These are phyloP conservation scores for Drosophila neoperkinsi DNA, from an alignment of 2,888 invertebrate species.

Conservation along the genomic window DNA sequence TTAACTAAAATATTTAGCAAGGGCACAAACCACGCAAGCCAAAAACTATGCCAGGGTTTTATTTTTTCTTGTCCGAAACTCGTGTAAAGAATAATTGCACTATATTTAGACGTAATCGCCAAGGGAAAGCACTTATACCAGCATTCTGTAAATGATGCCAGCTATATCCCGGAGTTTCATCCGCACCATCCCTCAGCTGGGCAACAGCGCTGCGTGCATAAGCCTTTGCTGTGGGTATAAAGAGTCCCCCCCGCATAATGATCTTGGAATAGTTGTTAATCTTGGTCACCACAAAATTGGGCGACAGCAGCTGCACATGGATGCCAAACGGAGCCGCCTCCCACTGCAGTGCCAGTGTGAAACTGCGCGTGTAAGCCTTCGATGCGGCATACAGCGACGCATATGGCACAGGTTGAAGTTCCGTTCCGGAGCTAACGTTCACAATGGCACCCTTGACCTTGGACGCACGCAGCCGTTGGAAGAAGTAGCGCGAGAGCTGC, in stretches of 20 bases:
- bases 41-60: slow-evolving; percentile 21
- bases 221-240: slow-evolving; percentile 88
- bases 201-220: slow-evolving; percentile 91
- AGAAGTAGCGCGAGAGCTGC: slow-evolving; percentile 90
- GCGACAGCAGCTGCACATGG: slow-evolving; percentile 93
- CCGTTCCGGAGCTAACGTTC: slow-evolving; percentile 95
- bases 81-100: slow-evolving; percentile 33
- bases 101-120: slow-evolving; percentile 42
- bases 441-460: slow-evolving; percentile 91
- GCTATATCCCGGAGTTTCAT: slow-evolving; percentile 94
- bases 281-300: slow-evolving; percentile 93
- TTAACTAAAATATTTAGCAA: background rate
- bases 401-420: slow-evolving; percentile 92
- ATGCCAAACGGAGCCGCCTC: slow-evolving; percentile 92
- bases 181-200: slow-evolving; percentile 93
- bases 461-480: slow-evolving; percentile 91
- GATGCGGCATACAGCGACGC: slow-evolving; percentile 95
- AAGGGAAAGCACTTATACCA: slow-evolving; percentile 34
- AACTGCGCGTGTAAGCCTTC: slow-evolving; percentile 91
- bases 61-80: slow-evolving; percentile 6
- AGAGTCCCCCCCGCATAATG: slow-evolving; percentile 88
- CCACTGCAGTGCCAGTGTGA: slow-evolving; percentile 91
- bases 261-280: slow-evolving; percentile 93
- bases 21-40: slow-evolving; percentile 11
- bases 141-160: slow-evolving; percentile 92